Evolutionary conservation across 2,113 vertebrate genomes (phyloP), one percentile per base, ranked within the genome.

Genomic region (Cyphomyrus plagiostoma): DNA sequence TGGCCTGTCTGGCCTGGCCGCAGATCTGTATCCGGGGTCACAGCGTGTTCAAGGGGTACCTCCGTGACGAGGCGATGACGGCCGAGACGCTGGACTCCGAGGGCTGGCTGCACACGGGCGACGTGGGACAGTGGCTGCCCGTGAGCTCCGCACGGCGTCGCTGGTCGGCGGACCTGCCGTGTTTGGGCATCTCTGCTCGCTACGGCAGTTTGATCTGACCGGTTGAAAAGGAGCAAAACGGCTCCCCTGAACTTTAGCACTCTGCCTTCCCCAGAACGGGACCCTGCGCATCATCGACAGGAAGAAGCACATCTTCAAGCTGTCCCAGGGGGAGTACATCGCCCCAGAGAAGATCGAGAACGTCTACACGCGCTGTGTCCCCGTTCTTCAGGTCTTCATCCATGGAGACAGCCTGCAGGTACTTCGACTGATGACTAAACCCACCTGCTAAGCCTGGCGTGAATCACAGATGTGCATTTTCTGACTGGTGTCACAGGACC

Each of bases 331-430:
- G 10, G 96, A 96, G 92, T 96, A 96, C 91, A 94, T 96, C 21
- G 96, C 96, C 90, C 96, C 96, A 0, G 96, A 96, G 93, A 96
- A 96, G 93, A 96, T 96, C n/a, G 96, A 96, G 91, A 96, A 96
- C 0, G 92, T 95, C 82, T 96, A 96, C 95, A 92, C 88, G 84
- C 95, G 95, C 5, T 94, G 92, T 39, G 91, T 93, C 4, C 93
- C 96, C 1, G 94, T 96, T 11, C 95, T 96, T 0, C 96, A 96
- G 93, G 96, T 96, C 88, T 96, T 96, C 58, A 95, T 96, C 48
- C 95, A 96, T 2, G 96, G 96, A 92, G 96, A 96, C 58, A 96
- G 96, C 92, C 94, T 96, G 91, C 94, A 96, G 95, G 96, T 96
- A 90, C 35, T 3, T 8, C 1, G 17, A 13, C 26, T 2, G 23